These are phyloP conservation scores for Microplitis deprimator DNA, from an alignment of 2,888 invertebrate genomes.

Conservation along the genomic window DNA sequence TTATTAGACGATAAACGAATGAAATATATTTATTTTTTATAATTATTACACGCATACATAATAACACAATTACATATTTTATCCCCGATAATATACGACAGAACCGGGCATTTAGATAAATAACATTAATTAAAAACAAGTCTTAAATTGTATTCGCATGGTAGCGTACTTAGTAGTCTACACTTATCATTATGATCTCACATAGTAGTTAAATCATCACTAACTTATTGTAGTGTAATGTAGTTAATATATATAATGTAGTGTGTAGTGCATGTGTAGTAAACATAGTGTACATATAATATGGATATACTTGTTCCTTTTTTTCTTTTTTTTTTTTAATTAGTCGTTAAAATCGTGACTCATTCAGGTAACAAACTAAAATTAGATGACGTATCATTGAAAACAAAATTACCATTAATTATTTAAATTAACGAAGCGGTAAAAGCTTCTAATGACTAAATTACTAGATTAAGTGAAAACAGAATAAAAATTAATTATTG, in stretches of 20 bases:
- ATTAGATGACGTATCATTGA: conserved; percentile 17
- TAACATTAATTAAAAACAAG: conserved; percentile 16
- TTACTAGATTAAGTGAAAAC: conserved; percentile 19
- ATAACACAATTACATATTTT: conserved; percentile 14
- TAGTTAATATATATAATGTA: conserved; percentile 19
- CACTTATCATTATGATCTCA: conserved; percentile 21
- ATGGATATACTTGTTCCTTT: not conserved
- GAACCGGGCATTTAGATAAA: not conserved
- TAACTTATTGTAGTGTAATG: conserved; percentile 19
- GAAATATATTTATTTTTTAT: not conserved
- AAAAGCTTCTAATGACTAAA: not conserved
- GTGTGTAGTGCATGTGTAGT: conserved; percentile 49
- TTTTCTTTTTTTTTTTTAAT: not conserved
- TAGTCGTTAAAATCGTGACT: conserved; percentile 12
- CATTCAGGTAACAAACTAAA: conserved; percentile 21
- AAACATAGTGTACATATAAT: conserved; percentile 45
- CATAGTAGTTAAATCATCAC: conserved; percentile 29
- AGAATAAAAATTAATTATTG: not conserved
- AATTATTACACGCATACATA: conserved; percentile 28
- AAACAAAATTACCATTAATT: conserved; percentile 27
- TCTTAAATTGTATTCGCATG: conserved; percentile 24
- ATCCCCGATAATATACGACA: not conserved
- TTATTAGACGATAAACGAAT: conserved; percentile 54
- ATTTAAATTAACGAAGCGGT: conserved; percentile 20
- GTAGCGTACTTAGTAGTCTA: conserved; percentile 17